Base-by-base conservation (phyloP, 2,888 invertebrate species). In the Gibbula magus region DNA sequence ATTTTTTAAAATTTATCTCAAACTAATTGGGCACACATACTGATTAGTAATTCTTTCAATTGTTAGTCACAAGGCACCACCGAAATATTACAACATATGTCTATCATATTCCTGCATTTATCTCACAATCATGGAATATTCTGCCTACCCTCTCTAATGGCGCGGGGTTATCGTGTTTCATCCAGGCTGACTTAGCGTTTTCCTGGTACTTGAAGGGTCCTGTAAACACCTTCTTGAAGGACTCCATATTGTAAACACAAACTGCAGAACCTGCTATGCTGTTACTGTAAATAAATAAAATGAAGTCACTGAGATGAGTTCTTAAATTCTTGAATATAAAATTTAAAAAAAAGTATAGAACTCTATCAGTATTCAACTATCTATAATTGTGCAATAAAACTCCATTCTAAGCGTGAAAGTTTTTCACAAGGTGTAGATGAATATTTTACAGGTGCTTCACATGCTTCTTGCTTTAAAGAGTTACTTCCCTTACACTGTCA, bases 191-290 rank as follows among this genome's bases (percentile, higher is more conserved):
- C 45, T 95, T 95, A 0, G 95, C 94, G 39, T 95, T 94, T 83
- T 96, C 95, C 91, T 97, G 97, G 87, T 96, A 95, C 89, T 97
- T 97, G 93, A 96, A 97, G 0, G 96, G 95, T 0, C 98, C 98
- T 77, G 95, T 95, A 90, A 98, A 98, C 0, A 97, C 96, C 0
- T 94, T 94, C 82, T 96, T 95, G 39, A 98, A 96, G 0, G 97
- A 94, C 0, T 96, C 95, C 94, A 98, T 94, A 92, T 96, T 97
- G 94, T 96, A 98, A 2, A 97, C 95, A 91, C 98, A 98, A 5
- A 98, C 95, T 0, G 98, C 98, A 52, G 98, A 97, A 16, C 98
- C 98, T 4, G 96, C 95, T 87, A 98, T 97, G 90, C 97, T 96
- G 91, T 97, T 97, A 77, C 93, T 93, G 88, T 20, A 89, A 85